phyloP scores from a whole-genome alignment of 2,797 vertebrate species.

The Spinus olivaceus region DNA sequence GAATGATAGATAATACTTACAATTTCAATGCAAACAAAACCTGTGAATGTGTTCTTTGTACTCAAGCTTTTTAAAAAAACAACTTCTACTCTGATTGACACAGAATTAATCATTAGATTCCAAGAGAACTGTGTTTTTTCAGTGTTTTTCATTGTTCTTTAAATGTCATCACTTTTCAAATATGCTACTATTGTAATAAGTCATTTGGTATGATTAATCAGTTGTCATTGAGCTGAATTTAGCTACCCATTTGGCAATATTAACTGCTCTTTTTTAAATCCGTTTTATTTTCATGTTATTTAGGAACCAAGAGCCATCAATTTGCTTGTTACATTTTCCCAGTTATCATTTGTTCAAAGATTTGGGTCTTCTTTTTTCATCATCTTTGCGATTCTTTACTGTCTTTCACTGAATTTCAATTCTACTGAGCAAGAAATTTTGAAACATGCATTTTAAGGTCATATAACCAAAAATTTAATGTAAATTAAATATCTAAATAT shows the following conservation, averaged over 20 bases:
- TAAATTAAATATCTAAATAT: background rate
- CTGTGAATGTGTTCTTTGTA: background rate
- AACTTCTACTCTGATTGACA: background rate
- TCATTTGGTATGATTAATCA: background rate
- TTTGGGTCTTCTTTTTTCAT: background rate
- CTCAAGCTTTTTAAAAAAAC: background rate
- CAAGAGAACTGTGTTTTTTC: background rate
- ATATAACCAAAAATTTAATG: background rate
- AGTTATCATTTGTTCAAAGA: background rate
- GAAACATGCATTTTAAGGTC: background rate
- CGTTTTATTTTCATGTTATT: background rate
- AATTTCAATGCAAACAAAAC: background rate
- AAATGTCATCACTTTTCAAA: background rate
- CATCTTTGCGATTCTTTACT: background rate
- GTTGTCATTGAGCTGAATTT: constrained; percentile 1
- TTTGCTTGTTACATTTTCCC: background rate
- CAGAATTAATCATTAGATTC: background rate
- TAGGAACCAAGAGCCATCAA: background rate
- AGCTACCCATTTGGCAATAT: background rate
- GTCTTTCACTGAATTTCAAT: background rate
- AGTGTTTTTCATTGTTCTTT: background rate
- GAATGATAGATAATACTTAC: background rate
- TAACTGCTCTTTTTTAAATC: background rate
- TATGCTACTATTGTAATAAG: background rate
- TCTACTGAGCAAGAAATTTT: background rate